Conservation (phyloP, 2,888 invertebrate species). For the Proisotoma minuta region DNA sequence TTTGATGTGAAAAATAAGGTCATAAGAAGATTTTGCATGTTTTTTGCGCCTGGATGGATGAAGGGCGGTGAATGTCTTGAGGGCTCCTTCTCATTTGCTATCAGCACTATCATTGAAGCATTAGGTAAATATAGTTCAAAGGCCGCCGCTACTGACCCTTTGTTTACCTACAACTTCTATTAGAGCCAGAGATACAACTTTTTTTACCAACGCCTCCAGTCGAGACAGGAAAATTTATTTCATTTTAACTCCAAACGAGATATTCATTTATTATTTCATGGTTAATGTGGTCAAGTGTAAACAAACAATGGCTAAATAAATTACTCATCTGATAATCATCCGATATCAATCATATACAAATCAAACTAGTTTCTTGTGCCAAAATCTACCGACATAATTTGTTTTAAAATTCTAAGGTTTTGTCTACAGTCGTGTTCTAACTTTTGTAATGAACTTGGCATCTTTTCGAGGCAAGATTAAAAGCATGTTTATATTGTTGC, state of each 20-base stretch:
- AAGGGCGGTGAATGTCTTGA: too few relatives aligned
- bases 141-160: slow-evolving; percentile 7
- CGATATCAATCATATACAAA: not conserved
- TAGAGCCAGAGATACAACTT: not conserved
- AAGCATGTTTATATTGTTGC: too few relatives aligned
- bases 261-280: not conserved
- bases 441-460: too few relatives aligned
- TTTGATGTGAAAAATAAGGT: too few relatives aligned
- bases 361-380: slow-evolving; percentile 2
- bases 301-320: slow-evolving; percentile 1
- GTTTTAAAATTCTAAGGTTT: too few relatives aligned
- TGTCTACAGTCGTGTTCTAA: too few relatives aligned
- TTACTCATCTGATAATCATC: not conserved
- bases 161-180: slow-evolving; percentile 3
- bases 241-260: slow-evolving; percentile 4
- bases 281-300: not conserved
- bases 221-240: slow-evolving; percentile 11
- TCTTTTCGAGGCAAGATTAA: too few relatives aligned
- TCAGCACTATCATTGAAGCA: not conserved
- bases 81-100: too few relatives aligned
- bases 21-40: too few relatives aligned
- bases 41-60: too few relatives aligned
- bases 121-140: slow-evolving; percentile 6
- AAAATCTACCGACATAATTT: not conserved
- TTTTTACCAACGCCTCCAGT: not conserved